A percentile compares a stretch with the other conserved stretches of the same genome.
phyloP scores from a whole-genome alignment of 1,140 invertebrate species.

The Onthophagus taurus region DNA sequence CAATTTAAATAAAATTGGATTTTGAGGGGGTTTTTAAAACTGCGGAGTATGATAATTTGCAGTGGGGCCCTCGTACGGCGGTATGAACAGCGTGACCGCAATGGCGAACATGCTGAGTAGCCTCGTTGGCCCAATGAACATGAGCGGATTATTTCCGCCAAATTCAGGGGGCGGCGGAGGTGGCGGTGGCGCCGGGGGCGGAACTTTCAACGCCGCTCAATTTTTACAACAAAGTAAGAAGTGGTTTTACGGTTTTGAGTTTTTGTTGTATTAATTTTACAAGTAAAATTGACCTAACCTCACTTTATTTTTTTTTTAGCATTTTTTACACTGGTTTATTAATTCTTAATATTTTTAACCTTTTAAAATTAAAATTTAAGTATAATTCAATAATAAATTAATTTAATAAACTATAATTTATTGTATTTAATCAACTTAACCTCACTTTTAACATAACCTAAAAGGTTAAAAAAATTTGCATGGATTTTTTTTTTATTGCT shows the following conservation, averaged over 20 bases:
- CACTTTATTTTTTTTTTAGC: background rate
- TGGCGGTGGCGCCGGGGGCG: too few species aligned
- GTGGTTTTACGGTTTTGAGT: background rate
- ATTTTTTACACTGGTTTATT: background rate
- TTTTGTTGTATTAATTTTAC: background rate
- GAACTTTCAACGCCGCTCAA: slow-evolving; percentile 60
- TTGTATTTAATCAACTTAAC: background rate
- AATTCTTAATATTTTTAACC: background rate
- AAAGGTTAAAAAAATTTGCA: too few species aligned
- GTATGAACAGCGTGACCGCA: slow-evolving; percentile 34
- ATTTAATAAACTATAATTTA: slow-evolving; percentile 1
- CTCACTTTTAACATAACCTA: too few species aligned
- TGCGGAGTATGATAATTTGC: slow-evolving; percentile 12
- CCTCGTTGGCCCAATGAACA: slow-evolving; percentile 28
- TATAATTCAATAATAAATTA: background rate
- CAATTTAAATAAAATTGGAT: too few species aligned
- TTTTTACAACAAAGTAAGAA: slow-evolving; percentile 71
- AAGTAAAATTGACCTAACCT: background rate
- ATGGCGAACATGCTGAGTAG: slow-evolving; percentile 37
- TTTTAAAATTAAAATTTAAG: background rate
- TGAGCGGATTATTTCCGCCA: slow-evolving; percentile 29
- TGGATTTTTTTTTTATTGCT: too few species aligned
- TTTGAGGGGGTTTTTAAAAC: background rate
- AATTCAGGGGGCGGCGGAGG: slow-evolving; percentile 35
- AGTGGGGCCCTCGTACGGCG: slow-evolving; percentile 28